phyloP scores from a whole-genome alignment of 2,888 invertebrate species.

The Rhogogaster chlorosoma region DNA sequence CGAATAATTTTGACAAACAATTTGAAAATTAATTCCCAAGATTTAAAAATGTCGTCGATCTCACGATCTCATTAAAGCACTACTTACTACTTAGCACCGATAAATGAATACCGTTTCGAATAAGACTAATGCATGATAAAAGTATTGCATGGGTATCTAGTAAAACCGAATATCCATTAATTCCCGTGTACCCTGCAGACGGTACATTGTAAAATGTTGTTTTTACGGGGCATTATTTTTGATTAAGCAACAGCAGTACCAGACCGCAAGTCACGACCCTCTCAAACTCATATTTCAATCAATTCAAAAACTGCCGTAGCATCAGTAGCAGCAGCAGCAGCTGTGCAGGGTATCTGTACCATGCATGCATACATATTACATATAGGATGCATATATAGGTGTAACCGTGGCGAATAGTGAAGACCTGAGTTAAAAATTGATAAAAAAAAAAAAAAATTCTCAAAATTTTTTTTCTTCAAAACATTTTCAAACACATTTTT shows the following conservation, averaged over 20 bases:
- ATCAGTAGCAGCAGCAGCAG: neutral
- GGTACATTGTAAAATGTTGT: neutral
- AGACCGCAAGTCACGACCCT: neutral
- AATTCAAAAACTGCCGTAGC: constrained; percentile 14
- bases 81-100: neutral
- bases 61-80: neutral
- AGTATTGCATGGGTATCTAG: neutral
- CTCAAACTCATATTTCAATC: constrained; percentile 30
- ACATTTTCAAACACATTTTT: too few species aligned
- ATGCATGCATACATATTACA: too few species aligned
- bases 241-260: constrained; percentile 8
- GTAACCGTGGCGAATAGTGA: too few species aligned
- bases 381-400: too few species aligned
- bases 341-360: neutral
- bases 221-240: constrained; percentile 12
- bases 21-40: neutral
- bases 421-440: too few species aligned
- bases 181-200: neutral
- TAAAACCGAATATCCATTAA: constrained; percentile 5
- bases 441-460: too few species aligned
- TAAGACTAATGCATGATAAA: neutral
- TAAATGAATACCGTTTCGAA: neutral
- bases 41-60: neutral
- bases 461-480: constrained; percentile 68
- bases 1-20: neutral